These are phyloP conservation scores for Symphodus melops DNA, from an alignment of 2,113 vertebrate species.

Conservation along the genomic window DNA sequence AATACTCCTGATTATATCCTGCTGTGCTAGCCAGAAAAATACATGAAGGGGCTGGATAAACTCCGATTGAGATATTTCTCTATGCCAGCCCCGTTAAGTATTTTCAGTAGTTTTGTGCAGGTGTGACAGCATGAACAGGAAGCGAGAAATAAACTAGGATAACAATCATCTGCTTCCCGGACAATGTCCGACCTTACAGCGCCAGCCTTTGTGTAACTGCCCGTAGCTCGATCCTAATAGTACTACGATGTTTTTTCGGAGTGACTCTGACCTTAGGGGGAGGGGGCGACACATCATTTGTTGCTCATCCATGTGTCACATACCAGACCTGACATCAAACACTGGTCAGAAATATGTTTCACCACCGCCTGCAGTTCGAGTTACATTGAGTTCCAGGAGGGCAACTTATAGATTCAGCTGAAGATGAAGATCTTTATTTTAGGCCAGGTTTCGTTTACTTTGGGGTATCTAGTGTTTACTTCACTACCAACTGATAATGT, in stretches of 20 bases:
- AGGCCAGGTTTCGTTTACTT: not conserved
- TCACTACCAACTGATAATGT: too few species aligned
- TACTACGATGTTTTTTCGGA: not conserved
- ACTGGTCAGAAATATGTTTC: constrained; percentile 22
- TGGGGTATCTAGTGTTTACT: too few species aligned
- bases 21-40: too few species aligned
- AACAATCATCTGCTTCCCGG: not conserved
- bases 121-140: too few species aligned
- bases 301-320: constrained; percentile 62
- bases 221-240: not conserved
- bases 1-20: too few species aligned
- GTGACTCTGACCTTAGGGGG: not conserved
- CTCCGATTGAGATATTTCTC: too few species aligned
- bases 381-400: not conserved
- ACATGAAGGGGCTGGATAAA: too few species aligned
- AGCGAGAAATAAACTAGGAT: too few species aligned
- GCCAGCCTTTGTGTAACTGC: not conserved
- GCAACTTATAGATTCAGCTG: not conserved
- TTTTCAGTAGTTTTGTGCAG: too few species aligned
- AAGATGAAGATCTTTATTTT: not conserved
- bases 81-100: too few species aligned
- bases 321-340: constrained; percentile 50
- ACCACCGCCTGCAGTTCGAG: not conserved
- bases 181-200: not conserved
- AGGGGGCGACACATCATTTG: constrained; percentile 13